Base-by-base conservation (phyloP, 37 sponge, comb jelly and placozoan species). In the Chondrilla cf. caribensis region DNA sequence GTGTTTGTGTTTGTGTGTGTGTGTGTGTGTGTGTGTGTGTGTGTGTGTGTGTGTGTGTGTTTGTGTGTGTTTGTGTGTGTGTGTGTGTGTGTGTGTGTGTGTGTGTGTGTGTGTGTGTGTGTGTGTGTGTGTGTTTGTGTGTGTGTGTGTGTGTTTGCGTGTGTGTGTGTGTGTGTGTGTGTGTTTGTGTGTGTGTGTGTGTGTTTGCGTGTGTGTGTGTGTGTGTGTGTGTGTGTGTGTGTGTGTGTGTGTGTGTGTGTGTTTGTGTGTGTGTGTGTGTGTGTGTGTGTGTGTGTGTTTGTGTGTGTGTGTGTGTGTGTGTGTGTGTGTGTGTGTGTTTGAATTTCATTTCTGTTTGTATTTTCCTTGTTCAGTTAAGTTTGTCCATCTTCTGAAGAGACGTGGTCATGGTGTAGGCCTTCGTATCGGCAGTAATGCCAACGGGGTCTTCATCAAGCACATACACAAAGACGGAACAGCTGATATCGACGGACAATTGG, bases 401-500 rank as follows among this genome's bases (percentile, higher is more conserved):
- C 43, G 42, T 17, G 76, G 76, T 37, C 44, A 73, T 2, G 76
- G 76, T 15, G 40, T 73, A 25, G 76, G 76, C 2, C 40, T 73
- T 32, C 29, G 76, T 1, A 22, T 73, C 25, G 76, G 76, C 1
- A 73, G 76, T 43, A 73, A 39, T 40, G 40, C 21, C 0, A 4
- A 22, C 29, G 76, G 76, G 25, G 40, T 73, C 25, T 73, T 73
- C 36, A 43, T 73, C 24, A 73, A 22, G 44, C 44, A 73, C 38
- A 24, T 73, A 11, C 25, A 73, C 25, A 40, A 36, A 39, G 36
- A 40, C 21, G 76, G 40, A 73, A 40, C 76, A 19, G 76, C 76
- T 18, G 76, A 73, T n/a, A 24, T 73, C 42, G 76, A 73, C 40
- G 76, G 76, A 42, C 24, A 42, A 5, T 43, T 73, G 1, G 76